A percentile compares a stretch with the other conserved stretches of the same genome.
Conservation (phyloP, 2,797 vertebrate species). For the Gymnoscopelus microlampas region DNA sequence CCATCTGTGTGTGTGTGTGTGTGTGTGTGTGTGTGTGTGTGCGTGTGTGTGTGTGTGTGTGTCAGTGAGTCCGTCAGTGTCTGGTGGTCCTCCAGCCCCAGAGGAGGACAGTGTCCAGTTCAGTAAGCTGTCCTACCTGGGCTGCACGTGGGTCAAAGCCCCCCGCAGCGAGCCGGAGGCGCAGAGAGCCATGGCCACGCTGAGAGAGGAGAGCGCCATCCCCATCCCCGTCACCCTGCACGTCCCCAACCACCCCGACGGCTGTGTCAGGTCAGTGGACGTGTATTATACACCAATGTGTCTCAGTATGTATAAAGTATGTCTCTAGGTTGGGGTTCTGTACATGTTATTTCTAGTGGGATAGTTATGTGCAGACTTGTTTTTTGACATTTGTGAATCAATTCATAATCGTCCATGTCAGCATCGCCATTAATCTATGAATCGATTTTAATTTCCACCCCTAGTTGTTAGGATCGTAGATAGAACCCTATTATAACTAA, state of each 20-base stretch:
- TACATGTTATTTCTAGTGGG: too few species aligned
- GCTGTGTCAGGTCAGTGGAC: slow-evolving; percentile 90
- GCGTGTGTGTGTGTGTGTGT: slow-evolving; percentile 44
- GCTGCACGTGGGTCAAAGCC: slow-evolving; percentile 93
- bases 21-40: slow-evolving; percentile 39
- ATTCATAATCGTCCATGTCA: too few species aligned
- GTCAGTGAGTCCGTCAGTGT: slow-evolving; percentile 25
- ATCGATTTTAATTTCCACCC: too few species aligned
- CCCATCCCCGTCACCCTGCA: slow-evolving; percentile 91
- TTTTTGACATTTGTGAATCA: too few species aligned
- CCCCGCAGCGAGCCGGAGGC: slow-evolving; percentile 93
- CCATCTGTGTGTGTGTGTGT: background rate
- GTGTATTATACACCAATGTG: background rate
- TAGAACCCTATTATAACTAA: too few species aligned
- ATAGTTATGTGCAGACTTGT: too few species aligned
- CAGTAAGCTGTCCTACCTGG: slow-evolving; percentile 94
- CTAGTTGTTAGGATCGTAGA: too few species aligned
- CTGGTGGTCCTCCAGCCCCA: slow-evolving; percentile 54
- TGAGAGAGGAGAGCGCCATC: slow-evolving; percentile 85
- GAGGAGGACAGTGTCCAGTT: slow-evolving; percentile 97
- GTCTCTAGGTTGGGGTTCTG: background rate
- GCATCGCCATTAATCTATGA: too few species aligned
- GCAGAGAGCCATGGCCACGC: slow-evolving; percentile 88
- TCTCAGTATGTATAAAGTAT: too few species aligned
- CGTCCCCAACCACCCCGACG: slow-evolving; percentile 92